phyloP scores from a whole-genome alignment of 2,888 invertebrate genomes.

The Calameuta pallipes region DNA sequence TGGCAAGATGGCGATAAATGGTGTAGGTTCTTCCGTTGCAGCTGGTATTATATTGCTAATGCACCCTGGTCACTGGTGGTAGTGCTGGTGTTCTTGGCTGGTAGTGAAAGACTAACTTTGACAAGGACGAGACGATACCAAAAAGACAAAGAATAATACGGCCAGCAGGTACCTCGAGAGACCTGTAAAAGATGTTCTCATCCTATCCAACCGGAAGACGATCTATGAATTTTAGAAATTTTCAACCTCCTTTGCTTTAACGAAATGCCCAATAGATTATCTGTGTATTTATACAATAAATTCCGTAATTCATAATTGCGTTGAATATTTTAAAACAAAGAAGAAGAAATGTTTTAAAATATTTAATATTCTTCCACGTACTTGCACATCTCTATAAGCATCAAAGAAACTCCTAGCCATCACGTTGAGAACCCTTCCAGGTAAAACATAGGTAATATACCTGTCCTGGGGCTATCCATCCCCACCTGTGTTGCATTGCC shows the following conservation, averaged over 20 bases:
- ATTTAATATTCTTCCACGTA: not conserved
- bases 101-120: not conserved
- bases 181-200: not conserved
- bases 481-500: slow-evolving; percentile 25
- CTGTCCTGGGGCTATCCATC: slow-evolving; percentile 43
- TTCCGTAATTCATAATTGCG: not conserved
- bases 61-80: not conserved
- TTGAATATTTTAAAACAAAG: not conserved
- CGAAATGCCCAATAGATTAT: not conserved
- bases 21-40: not conserved
- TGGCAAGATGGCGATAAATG: not conserved
- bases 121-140: not conserved
- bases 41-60: not conserved
- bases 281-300: not conserved
- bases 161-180: not conserved
- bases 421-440: slow-evolving; percentile 44
- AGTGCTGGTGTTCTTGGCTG: not conserved
- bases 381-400: not conserved
- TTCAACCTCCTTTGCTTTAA: not conserved
- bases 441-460: slow-evolving; percentile 52
- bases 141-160: not conserved
- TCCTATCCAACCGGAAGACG: not conserved
- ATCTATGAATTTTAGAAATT: not conserved
- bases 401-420: not conserved
- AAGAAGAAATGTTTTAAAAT: not conserved